Base-by-base conservation (phyloP, 2,113 vertebrate genomes). In the Cercocebus atys region DNA sequence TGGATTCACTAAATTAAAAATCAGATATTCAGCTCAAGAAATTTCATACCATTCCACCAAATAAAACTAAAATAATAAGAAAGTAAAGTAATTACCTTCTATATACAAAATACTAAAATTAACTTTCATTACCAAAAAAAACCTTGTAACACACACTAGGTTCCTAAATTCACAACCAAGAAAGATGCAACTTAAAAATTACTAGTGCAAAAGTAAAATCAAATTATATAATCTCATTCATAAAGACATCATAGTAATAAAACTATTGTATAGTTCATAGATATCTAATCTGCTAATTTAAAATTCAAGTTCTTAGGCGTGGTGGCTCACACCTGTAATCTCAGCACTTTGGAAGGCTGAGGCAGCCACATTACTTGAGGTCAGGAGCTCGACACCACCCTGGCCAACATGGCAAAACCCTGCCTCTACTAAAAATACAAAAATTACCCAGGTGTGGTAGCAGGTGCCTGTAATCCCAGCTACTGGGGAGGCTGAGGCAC, bases 131-230 rank as follows among this genome's bases (percentile, higher is more conserved):
- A 95, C 30, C 55, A 50, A 93, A 87, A 95, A 70, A 66, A 38
- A 38, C 8, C 8, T 45, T 88, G 5, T 27, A 88, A 88, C 12
- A 87, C 8, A 87, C 6, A 50, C 12, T 90, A n/a, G 38, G 6
- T 88, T 95, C 55, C 72, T 90, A 95, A 93, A 96, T 78, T 95
- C 11, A 96, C 27, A 68, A 78, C 18, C 25, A 88, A 89, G 43
- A 80, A 94, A 94, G 16, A 88, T 47, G 3, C 13, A 50, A 93
- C 78, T 79, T 91, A 90, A 80, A 97, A 57, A 88, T 73, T 16
- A 96, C 32, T 93, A 75, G 30, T 83, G 27, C 38, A 66, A 92
- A 92, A 59, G 5, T 52, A 90, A 95, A 94, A n/a, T 72, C 38
- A 93, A n/a, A 66, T 52, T 89, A 68, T 55, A 52, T 27, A 66